Percentiles rank a stretch among this genome's conserved stretches.
phyloP scores from a whole-genome alignment of 2,888 invertebrate genomes.

The Xanthostigma xanthostigma region DNA sequence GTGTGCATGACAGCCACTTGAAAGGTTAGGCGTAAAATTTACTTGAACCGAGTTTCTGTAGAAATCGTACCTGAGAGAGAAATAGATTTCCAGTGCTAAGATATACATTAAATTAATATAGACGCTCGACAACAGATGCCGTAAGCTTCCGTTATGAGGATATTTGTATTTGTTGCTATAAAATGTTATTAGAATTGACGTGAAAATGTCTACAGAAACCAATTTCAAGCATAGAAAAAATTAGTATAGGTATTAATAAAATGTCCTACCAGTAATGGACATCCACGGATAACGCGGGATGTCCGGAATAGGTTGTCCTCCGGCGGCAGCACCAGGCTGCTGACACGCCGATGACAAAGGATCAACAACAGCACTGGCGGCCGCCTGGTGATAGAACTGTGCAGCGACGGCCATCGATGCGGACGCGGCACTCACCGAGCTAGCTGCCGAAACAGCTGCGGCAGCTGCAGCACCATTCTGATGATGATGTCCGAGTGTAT shows the following conservation, averaged over 20 bases:
- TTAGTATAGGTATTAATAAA: background rate
- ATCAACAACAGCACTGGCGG: slow-evolving; percentile 63
- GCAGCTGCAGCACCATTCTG: slow-evolving; percentile 48
- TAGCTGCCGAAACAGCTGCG: slow-evolving; percentile 49
- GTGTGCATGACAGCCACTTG: too few species aligned
- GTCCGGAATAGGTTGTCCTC: slow-evolving; percentile 79
- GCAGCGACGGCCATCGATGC: slow-evolving; percentile 50
- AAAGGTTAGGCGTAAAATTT: too few species aligned
- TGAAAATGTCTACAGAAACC: background rate
- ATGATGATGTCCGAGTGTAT: slow-evolving; percentile 59
- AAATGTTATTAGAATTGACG: slow-evolving; percentile 1
- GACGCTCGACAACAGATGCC: too few species aligned
- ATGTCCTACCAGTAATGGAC: slow-evolving; percentile 79
- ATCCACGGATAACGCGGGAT: slow-evolving; percentile 92
- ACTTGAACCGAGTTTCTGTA: too few species aligned
- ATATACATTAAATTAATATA: too few species aligned
- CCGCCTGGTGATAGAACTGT: slow-evolving; percentile 80
- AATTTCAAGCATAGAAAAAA: background rate
- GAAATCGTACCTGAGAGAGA: too few species aligned
- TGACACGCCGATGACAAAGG: slow-evolving; percentile 69
- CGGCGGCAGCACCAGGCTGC: slow-evolving; percentile 43
- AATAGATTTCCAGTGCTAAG: too few species aligned
- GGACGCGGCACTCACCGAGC: slow-evolving; percentile 56
- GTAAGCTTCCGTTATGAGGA: slow-evolving; percentile 18
- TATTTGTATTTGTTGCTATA: slow-evolving; percentile 8